Evolutionary conservation across 2,888 invertebrate genomes (phyloP).

Genomic region (Nymphalis polychloros): DNA sequence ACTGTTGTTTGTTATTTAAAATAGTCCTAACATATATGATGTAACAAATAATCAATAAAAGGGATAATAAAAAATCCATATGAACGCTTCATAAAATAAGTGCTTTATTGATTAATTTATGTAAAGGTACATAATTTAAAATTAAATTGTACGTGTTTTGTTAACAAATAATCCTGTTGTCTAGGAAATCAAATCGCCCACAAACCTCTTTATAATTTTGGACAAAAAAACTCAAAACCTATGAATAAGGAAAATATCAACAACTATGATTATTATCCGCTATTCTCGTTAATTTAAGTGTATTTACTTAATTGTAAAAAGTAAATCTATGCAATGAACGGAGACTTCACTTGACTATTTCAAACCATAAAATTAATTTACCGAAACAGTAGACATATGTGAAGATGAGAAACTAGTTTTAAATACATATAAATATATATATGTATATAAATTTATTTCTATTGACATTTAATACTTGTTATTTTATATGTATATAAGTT

Average conservation of each 20-base stretch:
- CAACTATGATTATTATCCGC: conserved; percentile 11
- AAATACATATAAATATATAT: not conserved
- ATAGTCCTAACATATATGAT: not conserved
- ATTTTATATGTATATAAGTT: too few relatives aligned
- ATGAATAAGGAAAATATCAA: conserved; percentile 32
- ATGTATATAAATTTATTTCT: too few relatives aligned
- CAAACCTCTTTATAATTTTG: conserved; percentile 59
- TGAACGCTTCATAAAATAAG: conserved; percentile 78
- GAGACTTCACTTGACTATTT: conserved; percentile 16
- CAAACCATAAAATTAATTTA: not conserved
- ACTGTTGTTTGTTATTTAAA: not conserved
- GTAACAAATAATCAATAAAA: conserved; percentile 3
- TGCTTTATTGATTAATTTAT: conserved; percentile 78
- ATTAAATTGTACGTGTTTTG: conserved; percentile 62
- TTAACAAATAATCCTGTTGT: conserved; percentile 49
- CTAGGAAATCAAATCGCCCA: conserved; percentile 35
- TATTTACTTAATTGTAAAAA: conserved; percentile 13
- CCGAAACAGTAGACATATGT: conserved; percentile 11
- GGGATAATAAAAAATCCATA: conserved; percentile 34
- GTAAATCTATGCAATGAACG: conserved; percentile 26
- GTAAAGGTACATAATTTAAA: conserved; percentile 66
- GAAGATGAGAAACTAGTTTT: not conserved
- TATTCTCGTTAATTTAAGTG: conserved; percentile 23
- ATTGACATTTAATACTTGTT: too few relatives aligned
- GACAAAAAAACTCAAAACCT: conserved; percentile 45